Evolutionary conservation across 2,797 vertebrate species (phyloP).

Genomic region (Mallotus villosus): DNA sequence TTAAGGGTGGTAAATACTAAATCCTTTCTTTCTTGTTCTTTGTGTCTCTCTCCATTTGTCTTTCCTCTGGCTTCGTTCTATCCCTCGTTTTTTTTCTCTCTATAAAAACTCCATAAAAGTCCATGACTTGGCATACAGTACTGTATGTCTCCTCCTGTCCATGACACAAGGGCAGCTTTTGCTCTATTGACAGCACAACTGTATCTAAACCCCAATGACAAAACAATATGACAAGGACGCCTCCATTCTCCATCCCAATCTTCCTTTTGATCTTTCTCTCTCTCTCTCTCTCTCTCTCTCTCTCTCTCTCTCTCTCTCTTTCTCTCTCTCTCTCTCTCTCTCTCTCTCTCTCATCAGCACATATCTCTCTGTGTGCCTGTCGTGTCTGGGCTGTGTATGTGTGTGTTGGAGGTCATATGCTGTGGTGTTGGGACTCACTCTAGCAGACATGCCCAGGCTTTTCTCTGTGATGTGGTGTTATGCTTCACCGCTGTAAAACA

Average conservation of each 20-base stretch:
- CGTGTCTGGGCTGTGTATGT: background rate
- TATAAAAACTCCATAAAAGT: no score
- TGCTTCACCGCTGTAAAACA: background rate
- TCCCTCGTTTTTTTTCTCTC: slow-evolving; percentile 26
- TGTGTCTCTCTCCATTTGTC: background rate
- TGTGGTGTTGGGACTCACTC: slow-evolving; percentile 2
- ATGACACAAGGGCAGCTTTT: background rate
- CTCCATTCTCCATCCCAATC: background rate
- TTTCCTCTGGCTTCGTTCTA: slow-evolving; percentile 11
- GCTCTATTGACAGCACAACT: background rate
- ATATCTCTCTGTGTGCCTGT: background rate
- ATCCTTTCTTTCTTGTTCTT: background rate
- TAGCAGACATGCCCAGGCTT: background rate
- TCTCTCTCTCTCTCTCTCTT: slow-evolving; percentile 7
- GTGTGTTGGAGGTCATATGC: slow-evolving; percentile 7
- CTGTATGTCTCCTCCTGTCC: background rate
- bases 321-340: slow-evolving; percentile 21
- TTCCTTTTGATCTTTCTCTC: slow-evolving; percentile 9
- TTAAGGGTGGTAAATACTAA: no score
- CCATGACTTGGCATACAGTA: no score
- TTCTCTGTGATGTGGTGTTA: background rate
- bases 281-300: slow-evolving; percentile 32
- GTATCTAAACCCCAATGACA: no score
- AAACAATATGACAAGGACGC: no score
- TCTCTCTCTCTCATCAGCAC: background rate